These are phyloP conservation scores for Nymphalis c-album DNA, from an alignment of 2,888 invertebrate genomes.

Conservation along the genomic window DNA sequence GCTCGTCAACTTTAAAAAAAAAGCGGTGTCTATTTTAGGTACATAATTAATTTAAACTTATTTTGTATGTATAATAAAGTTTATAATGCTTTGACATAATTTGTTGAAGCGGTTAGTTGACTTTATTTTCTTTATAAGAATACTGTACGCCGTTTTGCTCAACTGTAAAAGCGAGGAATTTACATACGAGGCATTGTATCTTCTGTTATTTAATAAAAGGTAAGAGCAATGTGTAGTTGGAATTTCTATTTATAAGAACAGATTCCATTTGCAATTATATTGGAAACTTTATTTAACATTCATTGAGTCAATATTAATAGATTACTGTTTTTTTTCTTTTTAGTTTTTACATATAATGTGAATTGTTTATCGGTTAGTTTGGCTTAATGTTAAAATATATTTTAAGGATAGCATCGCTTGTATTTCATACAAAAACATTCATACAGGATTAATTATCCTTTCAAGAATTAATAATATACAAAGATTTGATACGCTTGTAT, in stretches of 20 bases:
- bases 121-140: slow-evolving; percentile 20
- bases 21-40: too few relatives aligned
- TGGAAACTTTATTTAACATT: not conserved
- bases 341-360: too few relatives aligned
- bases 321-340: too few relatives aligned
- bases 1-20: not conserved
- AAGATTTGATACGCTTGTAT: too few relatives aligned
- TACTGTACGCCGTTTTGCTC: slow-evolving; percentile 14
- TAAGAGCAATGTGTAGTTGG: slow-evolving; percentile 3
- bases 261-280: not conserved
- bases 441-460: too few relatives aligned
- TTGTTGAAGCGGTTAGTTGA: slow-evolving; percentile 7
- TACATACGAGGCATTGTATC: slow-evolving; percentile 32
- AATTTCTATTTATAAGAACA: slow-evolving; percentile 20
- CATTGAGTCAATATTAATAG: too few relatives aligned
- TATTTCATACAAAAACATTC: too few relatives aligned
- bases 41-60: not conserved
- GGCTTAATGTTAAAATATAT: too few relatives aligned
- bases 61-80: not conserved
- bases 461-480: too few relatives aligned
- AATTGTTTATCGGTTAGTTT: too few relatives aligned
- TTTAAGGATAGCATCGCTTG: too few relatives aligned
- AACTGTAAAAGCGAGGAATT: slow-evolving; percentile 27
- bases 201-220: slow-evolving; percentile 31
- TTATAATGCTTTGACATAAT: not conserved